Percentiles rank a stretch among this genome's conserved stretches.
phyloP scores from a whole-genome alignment of 2,888 invertebrate genomes.

The Caradrina kadenii region DNA sequence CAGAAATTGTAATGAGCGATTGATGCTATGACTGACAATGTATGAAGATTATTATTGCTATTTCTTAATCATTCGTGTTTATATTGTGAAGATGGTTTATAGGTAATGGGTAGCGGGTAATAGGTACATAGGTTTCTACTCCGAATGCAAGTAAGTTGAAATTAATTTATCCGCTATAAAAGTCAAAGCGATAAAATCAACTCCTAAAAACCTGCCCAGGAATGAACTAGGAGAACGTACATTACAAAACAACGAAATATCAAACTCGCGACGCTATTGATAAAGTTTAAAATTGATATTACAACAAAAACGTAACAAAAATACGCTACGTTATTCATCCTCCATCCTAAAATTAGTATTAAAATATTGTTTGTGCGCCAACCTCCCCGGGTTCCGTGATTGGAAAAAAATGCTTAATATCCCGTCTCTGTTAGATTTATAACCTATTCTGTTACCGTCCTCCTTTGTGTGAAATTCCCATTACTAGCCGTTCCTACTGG shows the following conservation, averaged over 20 bases:
- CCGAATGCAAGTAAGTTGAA: no score
- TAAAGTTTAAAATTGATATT: constrained; percentile 4
- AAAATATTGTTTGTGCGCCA: constrained; percentile 31
- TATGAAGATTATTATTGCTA: constrained; percentile 2
- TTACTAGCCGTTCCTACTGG: constrained; percentile 52
- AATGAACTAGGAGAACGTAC: no score
- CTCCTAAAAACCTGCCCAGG: no score
- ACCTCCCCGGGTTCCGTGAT: constrained; percentile 44
- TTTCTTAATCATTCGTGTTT: constrained; percentile 6
- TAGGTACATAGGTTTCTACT: no score
- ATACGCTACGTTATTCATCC: constrained; percentile 11
- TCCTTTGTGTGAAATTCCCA: constrained; percentile 59
- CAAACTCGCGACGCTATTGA: constrained; percentile 1
- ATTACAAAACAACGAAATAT: neutral
- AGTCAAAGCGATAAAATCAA: neutral
- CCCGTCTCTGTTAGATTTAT: constrained; percentile 61
- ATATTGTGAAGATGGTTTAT: neutral
- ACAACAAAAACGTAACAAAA: constrained; percentile 2
- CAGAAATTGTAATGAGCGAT: constrained; percentile 36
- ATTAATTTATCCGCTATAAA: no score
- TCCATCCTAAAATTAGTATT: constrained; percentile 40
- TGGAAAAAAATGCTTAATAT: constrained; percentile 65
- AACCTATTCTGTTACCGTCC: constrained; percentile 54
- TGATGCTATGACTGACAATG: constrained; percentile 14
- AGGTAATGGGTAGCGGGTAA: no score